These are phyloP conservation scores for Epinotia brunnichana DNA, from an alignment of 2,888 invertebrate species.

Conservation along the genomic window DNA sequence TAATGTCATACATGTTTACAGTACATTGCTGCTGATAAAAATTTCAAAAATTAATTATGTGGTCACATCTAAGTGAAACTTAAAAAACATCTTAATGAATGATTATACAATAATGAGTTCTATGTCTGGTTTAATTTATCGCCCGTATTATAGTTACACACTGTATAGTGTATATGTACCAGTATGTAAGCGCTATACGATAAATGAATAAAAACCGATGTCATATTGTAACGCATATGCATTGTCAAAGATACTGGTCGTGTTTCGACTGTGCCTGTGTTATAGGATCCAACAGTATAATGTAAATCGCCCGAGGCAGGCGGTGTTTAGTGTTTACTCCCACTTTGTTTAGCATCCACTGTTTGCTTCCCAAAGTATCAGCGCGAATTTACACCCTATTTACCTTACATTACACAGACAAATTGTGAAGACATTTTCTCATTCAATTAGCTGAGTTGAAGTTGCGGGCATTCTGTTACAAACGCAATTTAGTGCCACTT, in stretches of 20 bases:
- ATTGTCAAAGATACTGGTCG: slow-evolving; percentile 16
- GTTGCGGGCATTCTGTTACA: slow-evolving; percentile 23
- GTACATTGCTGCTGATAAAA: too few relatives aligned
- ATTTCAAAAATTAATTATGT: too few relatives aligned
- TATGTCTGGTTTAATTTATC: too few relatives aligned
- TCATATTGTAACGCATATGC: not conserved
- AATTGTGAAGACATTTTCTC: slow-evolving; percentile 34
- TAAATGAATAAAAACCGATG: too few relatives aligned
- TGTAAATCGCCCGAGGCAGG: slow-evolving; percentile 47
- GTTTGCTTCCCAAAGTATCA: slow-evolving; percentile 45
- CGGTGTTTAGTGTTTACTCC: slow-evolving; percentile 50
- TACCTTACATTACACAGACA: slow-evolving; percentile 40
- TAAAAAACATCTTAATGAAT: too few relatives aligned
- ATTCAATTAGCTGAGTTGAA: slow-evolving; percentile 32
- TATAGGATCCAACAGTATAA: slow-evolving; percentile 29
- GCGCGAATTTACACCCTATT: slow-evolving; percentile 38
- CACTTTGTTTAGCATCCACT: slow-evolving; percentile 50
- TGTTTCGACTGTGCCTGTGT: slow-evolving; percentile 15
- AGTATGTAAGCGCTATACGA: too few relatives aligned
- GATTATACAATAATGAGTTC: too few relatives aligned
- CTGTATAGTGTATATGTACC: too few relatives aligned
- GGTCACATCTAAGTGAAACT: too few relatives aligned
- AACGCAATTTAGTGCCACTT: slow-evolving; percentile 36
- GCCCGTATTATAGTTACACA: too few relatives aligned
- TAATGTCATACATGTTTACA: too few relatives aligned